phyloP scores from a whole-genome alignment of 1,140 invertebrate genomes.

The Aphis craccivora region DNA sequence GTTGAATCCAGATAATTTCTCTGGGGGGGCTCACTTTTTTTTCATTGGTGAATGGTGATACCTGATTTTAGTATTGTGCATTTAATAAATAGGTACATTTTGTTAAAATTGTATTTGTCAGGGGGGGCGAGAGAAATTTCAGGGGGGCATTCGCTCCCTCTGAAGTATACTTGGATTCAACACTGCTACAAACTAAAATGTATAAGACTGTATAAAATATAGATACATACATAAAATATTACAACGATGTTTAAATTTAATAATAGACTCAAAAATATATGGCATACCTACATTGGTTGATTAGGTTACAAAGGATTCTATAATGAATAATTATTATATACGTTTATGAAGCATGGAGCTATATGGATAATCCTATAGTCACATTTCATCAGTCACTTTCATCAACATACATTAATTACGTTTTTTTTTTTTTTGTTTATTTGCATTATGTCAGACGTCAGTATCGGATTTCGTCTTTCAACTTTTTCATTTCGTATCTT shows the following conservation, averaged over 20 bases:
- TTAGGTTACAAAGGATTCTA: slow-evolving; percentile 15
- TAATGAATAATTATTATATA: slow-evolving; percentile 23
- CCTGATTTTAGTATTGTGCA: too few species aligned
- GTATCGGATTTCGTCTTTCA: slow-evolving; percentile 16
- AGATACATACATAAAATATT: not conserved
- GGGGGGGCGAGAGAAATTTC: too few species aligned
- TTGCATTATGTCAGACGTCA: not conserved
- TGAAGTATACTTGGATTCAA: too few species aligned
- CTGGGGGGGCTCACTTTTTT: too few species aligned
- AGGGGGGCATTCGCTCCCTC: too few species aligned
- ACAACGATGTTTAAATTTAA: not conserved
- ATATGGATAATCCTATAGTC: not conserved
- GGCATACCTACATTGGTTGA: not conserved
- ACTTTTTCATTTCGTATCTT: not conserved
- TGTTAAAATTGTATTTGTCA: too few species aligned
- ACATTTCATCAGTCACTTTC: slow-evolving; percentile 12
- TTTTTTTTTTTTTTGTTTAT: not conserved
- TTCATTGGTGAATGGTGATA: too few species aligned
- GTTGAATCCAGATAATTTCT: too few species aligned
- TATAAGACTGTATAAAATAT: not conserved
- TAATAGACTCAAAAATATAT: slow-evolving; percentile 20
- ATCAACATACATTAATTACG: slow-evolving; percentile 31
- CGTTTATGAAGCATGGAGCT: not conserved
- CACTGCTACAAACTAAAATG: too few species aligned
- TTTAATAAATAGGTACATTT: too few species aligned